Percentiles rank a stretch among this genome's conserved stretches.
phyloP scores from a whole-genome alignment of 2,888 invertebrate genomes.

The Osedax frankpressi region DNA sequence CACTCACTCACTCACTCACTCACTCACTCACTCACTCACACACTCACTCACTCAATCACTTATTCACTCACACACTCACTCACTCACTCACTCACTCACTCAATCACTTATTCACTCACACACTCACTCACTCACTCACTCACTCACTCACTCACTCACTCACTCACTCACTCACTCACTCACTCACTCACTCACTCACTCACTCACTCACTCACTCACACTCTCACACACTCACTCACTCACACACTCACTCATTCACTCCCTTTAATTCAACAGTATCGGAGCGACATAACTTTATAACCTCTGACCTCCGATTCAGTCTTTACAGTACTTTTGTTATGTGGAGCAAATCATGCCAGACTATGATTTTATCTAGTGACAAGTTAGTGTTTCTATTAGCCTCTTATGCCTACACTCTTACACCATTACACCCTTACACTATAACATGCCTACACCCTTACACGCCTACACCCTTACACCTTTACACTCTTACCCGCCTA shows the following conservation, averaged over 20 bases:
- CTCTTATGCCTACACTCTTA: no score
- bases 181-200: slow-evolving; percentile 3
- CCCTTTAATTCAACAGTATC: slow-evolving; percentile 57
- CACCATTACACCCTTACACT: no score
- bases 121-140: slow-evolving; percentile 14
- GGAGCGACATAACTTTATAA: slow-evolving; percentile 67
- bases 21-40: slow-evolving; percentile 14
- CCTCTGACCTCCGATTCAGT: slow-evolving; percentile 70
- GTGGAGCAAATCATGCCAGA: slow-evolving; percentile 56
- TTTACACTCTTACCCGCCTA: no score
- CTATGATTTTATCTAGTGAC: not conserved
- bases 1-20: slow-evolving; percentile 1
- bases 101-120: no score
- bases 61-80: no score
- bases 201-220: slow-evolving; percentile 9
- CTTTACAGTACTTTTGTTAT: slow-evolving; percentile 80
- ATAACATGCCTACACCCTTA: no score
- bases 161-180: slow-evolving; percentile 8
- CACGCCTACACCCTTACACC: no score
- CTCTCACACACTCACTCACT: slow-evolving; percentile 16
- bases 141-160: slow-evolving; percentile 14
- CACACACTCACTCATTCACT: slow-evolving; percentile 17
- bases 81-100: no score
- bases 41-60: no score
- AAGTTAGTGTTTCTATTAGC: no score